Base-by-base conservation (phyloP, 2,797 vertebrate genomes). In the Clarias fuscus region DNA sequence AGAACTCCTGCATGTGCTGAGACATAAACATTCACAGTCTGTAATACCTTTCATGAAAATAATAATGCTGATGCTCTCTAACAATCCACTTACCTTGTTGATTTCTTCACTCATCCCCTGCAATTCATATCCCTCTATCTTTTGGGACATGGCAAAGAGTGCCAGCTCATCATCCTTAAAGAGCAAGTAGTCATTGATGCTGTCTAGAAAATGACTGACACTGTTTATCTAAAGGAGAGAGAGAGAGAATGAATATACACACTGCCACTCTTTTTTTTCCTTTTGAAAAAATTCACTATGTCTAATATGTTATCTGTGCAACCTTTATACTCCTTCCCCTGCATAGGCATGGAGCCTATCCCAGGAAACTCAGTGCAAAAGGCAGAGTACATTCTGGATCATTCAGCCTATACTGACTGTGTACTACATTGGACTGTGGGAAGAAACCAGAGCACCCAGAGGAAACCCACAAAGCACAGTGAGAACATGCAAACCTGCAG, bases 51-150 rank as follows among this genome's bases (percentile, higher is more conserved):
- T 53, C 17, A 53, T 37, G 18, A 24, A 78, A 62, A 62, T 15
- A 67, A 20, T 40, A 73, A 80, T 33, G 22, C 70, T 33, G 22
- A 77, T 33, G 1, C 18, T 33, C 64, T 70, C 3, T 86, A 5
- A 61, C 58, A 37, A 75, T n/a, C 64, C n/a, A 40, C 89, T 94
- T 88, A 97, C 96, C 95, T 94, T 96, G 87, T 97, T 95, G 0
- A 97, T 94, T 89, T 97, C 96, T 82, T 97, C 97, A 68, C 92
- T 96, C 85, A 95, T 91, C 0, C 94, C 93, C 53, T 96, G 95
- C 76, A 93, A 86, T 65, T 96, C 94, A 0, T 96, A 97, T 56
- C 95, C 94, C 65, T 97, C 96, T 30, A 97, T 92, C 87, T 94
- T 94, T 85, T 94, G 93, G 18, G 95, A 94, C 3, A 92, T 93